Evolutionary conservation across 2,797 vertebrate species (phyloP).

Genomic region (Crotalus adamanteus): DNA sequence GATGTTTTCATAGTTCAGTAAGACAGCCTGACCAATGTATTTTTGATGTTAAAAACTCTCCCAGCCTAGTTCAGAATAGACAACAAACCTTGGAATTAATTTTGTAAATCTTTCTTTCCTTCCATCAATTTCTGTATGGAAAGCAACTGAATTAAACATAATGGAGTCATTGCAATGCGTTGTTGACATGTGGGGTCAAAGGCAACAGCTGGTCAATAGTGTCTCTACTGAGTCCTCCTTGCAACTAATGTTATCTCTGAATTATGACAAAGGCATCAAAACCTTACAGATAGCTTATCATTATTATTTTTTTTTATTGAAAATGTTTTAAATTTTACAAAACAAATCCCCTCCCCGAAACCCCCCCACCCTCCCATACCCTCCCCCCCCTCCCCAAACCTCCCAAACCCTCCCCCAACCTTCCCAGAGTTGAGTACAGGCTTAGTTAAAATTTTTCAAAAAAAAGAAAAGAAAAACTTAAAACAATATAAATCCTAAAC

Average conservation of each 20-base stretch:
- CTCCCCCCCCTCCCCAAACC: no score
- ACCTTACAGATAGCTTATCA: background rate
- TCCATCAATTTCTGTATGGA: background rate
- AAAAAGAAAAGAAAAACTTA: no score
- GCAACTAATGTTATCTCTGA: conserved; percentile 19
- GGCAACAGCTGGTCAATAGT: conserved; percentile 25
- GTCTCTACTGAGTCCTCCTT: background rate
- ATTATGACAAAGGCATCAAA: background rate
- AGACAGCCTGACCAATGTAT: conserved; percentile 20
- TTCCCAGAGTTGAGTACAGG: no score
- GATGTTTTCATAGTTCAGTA: conserved; percentile 34
- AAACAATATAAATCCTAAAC: no score
- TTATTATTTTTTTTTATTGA: no score
- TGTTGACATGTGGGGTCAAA: background rate
- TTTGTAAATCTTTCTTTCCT: background rate
- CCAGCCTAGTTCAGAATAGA: background rate
- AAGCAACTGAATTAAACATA: background rate
- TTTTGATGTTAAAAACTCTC: conserved; percentile 3
- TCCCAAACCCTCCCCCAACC: no score
- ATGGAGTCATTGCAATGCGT: background rate
- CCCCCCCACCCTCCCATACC: no score
- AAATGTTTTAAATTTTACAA: no score
- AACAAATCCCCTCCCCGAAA: no score
- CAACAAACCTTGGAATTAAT: background rate
- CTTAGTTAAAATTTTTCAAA: no score